Evolutionary conservation across 2,113 vertebrate species (phyloP), one percentile per base, ranked within the genome.

Genomic region (Larimichthys polyactis): DNA sequence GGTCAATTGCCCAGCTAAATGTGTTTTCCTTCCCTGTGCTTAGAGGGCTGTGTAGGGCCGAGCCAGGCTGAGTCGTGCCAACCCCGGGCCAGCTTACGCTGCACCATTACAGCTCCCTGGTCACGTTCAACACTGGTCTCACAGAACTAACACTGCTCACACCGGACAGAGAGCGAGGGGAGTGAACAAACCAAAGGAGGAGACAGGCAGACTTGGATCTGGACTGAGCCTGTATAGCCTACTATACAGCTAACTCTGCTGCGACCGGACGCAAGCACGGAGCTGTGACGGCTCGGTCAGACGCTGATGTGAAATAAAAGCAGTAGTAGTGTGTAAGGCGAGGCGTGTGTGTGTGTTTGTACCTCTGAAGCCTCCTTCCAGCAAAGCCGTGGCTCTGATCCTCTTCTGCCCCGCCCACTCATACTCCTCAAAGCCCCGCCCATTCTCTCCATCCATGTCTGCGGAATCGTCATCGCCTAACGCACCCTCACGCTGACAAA

Each of bases 331-430:
- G 46, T 24, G 14, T 62, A 46, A 68, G 14, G 36, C 15, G 22
- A 15, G 22, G 17, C 4, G 44, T 19, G 32, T 22, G 48, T 4
- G 69, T 57, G 0, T 10, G 36, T 67, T 2, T 15, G 5, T 95
- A 99, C 98, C 98, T 96, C 98, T 96, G 92, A 99, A 99, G 78
- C 98, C 98, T 86, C 98, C 98, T 90, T 99, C 98, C 93, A 99
- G 93, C 76, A 99, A 96, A 51, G 98, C 96, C 0, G 97, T 99
- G 27, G 98, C 98, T 89, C 98, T 95, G 95, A 99, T 97, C 95
- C 98, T 96, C 93, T 99, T 99, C 96, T 99, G 98, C 4, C 98
- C 98, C 0, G 98, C 99, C 98, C 98, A 99, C 81, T 99, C 98
- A 49, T 99, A 99, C 78, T 99, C 98, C 78, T 99, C 98, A 75